Conservation (phyloP, 2,113 vertebrate genomes). For the Dendropsophus ebraccatus region DNA sequence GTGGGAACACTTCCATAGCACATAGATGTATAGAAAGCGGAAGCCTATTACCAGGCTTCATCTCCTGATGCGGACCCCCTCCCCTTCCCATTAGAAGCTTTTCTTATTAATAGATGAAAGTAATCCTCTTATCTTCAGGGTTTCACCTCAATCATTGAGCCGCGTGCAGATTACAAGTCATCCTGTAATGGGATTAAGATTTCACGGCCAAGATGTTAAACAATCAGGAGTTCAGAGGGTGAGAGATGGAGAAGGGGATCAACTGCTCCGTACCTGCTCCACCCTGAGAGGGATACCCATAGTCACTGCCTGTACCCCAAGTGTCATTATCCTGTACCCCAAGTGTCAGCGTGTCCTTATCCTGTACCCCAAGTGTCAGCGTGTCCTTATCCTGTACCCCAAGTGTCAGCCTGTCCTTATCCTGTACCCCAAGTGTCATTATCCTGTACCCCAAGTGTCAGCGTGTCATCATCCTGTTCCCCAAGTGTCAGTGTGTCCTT, state of each 20-base stretch:
- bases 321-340: not conserved
- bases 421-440: not conserved
- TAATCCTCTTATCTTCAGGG: constrained; percentile 78
- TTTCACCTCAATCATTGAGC: constrained; percentile 66
- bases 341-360: not conserved
- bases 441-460: not conserved
- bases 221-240: constrained; percentile 22
- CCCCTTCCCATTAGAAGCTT: not conserved
- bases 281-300: not conserved
- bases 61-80: no score
- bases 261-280: not conserved
- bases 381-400: not conserved
- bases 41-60: not conserved
- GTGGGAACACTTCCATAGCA: not conserved
- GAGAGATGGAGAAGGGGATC: not conserved
- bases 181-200: constrained; percentile 20
- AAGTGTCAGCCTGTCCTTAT: not conserved
- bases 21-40: not conserved
- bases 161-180: constrained; percentile 68
- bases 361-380: not conserved
- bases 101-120: constrained; percentile 71
- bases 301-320: not conserved
- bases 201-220: constrained; percentile 39
- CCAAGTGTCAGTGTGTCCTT: not conserved
- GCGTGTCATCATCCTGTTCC: not conserved